These are phyloP conservation scores for Platalea minor DNA, from an alignment of 2,797 vertebrate species.

Conservation along the genomic window DNA sequence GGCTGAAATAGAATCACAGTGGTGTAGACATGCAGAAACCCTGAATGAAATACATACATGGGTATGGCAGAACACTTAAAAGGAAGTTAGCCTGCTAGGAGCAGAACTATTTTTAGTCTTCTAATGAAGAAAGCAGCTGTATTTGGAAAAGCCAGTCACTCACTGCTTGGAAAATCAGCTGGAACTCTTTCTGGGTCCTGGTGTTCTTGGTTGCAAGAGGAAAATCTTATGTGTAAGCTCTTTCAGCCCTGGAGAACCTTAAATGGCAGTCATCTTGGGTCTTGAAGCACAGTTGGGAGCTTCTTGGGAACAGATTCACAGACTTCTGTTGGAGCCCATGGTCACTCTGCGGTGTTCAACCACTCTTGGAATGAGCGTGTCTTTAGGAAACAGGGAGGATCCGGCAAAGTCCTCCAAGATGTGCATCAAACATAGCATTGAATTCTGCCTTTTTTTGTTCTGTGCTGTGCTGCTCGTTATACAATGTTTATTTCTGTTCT, in stretches of 20 bases:
- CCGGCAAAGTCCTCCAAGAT: not conserved
- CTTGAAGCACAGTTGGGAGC: slow-evolving; percentile 42
- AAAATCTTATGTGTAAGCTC: slow-evolving; percentile 55
- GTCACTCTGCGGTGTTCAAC: not conserved
- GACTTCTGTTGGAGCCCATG: not conserved
- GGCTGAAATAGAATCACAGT: slow-evolving; percentile 71
- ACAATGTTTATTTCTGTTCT: not conserved
- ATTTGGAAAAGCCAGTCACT: slow-evolving; percentile 67
- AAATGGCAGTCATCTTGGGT: slow-evolving; percentile 36
- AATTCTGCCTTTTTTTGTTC: not conserved
- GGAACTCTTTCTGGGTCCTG: slow-evolving; percentile 64
- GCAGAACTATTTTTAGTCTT: slow-evolving; percentile 74
- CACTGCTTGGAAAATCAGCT: slow-evolving; percentile 67
- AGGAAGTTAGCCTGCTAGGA: slow-evolving; percentile 71
- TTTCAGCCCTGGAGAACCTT: slow-evolving; percentile 36
- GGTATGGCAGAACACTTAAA: slow-evolving; percentile 72
- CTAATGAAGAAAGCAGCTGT: slow-evolving; percentile 78
- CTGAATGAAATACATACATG: slow-evolving; percentile 75
- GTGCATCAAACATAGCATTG: not conserved
- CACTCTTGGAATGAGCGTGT: not conserved
- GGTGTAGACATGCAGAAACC: slow-evolving; percentile 64
- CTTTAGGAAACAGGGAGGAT: not conserved
- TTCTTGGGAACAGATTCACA: slow-evolving; percentile 26
- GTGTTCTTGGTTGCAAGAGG: slow-evolving; percentile 52
- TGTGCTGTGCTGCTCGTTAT: not conserved